These are phyloP conservation scores for Hymenochirus boettgeri DNA, from an alignment of 2,113 vertebrate genomes.

Conservation along the genomic window DNA sequence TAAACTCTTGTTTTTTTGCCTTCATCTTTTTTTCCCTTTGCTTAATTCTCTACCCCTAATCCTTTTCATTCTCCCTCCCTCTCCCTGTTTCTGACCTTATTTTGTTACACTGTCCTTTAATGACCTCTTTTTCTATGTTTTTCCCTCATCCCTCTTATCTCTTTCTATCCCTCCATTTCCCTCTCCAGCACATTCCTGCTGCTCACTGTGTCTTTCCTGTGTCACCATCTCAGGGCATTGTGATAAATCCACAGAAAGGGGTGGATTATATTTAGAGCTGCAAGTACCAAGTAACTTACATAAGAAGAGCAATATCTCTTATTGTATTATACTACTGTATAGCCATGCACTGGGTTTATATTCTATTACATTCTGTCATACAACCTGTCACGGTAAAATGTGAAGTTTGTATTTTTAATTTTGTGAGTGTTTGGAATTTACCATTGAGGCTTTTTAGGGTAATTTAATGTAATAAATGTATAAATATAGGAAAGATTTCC, in stretches of 20 bases:
- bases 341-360: too few species aligned
- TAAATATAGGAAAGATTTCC: too few species aligned
- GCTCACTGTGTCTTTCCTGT: neutral
- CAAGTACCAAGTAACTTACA: slow-evolving; percentile 39
- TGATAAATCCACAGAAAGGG: slow-evolving; percentile 17
- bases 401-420: too few species aligned
- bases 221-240: slow-evolving; percentile 3
- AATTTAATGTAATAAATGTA: too few species aligned
- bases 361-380: too few species aligned
- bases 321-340: too few species aligned
- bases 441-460: too few species aligned
- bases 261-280: slow-evolving; percentile 23
- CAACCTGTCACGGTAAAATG: too few species aligned
- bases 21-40: neutral
- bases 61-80: neutral
- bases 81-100: neutral
- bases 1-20: too few species aligned
- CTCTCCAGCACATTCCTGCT: neutral
- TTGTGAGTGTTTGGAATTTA: too few species aligned
- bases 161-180: neutral
- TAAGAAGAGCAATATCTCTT: slow-evolving; percentile 17
- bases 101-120: neutral
- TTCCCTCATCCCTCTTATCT: too few species aligned
- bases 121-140: neutral
- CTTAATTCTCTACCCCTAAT: neutral